Conservation (phyloP, 2,888 invertebrate species). For the Anaspis maculata region DNA sequence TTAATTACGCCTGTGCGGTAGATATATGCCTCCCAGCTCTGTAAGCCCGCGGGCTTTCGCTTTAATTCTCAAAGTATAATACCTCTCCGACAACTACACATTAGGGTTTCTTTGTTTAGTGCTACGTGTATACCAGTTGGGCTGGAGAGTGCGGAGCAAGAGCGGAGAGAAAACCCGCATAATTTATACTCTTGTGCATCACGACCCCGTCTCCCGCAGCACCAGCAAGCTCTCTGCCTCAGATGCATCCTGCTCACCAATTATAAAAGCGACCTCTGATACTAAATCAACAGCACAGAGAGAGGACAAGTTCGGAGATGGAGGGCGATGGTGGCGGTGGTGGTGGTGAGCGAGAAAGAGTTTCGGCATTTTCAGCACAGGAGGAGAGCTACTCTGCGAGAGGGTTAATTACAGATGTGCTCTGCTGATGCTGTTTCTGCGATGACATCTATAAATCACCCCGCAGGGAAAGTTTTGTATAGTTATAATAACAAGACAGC, state of each 20-base stretch:
- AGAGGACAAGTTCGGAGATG: slow-evolving; percentile 15
- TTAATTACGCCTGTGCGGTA: no score
- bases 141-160: no score
- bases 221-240: slow-evolving; percentile 3
- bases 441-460: slow-evolving; percentile 17
- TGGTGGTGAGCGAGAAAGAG: no score
- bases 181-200: slow-evolving; percentile 20
- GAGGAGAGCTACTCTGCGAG: no score
- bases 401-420: slow-evolving; percentile 18
- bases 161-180: slow-evolving; percentile 25
- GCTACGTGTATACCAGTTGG: no score
- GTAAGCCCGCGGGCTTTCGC: no score
- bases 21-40: no score
- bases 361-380: no score
- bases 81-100: no score
- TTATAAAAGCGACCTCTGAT: slow-evolving; percentile 17
- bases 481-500: no score
- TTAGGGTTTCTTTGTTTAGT: slow-evolving; percentile 22
- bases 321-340: no score
- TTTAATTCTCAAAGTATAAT: slow-evolving; percentile 19
- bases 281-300: slow-evolving; percentile 23
- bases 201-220: slow-evolving; percentile 17
- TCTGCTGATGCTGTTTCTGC: slow-evolving; percentile 3
- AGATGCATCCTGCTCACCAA: slow-evolving; percentile 14
- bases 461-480: no score